A percentile compares a stretch with the other conserved stretches of the same genome.
Conservation (phyloP, 2,888 invertebrate species). For the Protophormia terraenovae region DNA sequence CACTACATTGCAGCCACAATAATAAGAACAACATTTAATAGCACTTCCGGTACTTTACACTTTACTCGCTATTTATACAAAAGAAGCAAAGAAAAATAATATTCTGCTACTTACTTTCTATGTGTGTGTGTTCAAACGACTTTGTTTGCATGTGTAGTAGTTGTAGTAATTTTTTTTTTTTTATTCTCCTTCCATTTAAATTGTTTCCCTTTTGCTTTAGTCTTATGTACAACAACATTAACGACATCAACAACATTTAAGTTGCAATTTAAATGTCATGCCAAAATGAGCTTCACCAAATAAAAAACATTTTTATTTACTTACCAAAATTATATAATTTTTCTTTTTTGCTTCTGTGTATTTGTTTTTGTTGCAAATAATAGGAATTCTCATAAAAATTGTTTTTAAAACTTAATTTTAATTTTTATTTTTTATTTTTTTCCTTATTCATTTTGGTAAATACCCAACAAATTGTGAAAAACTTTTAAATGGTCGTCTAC, state of each 20-base stretch:
- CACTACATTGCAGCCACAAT: neutral
- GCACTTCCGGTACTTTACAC: constrained; percentile 63
- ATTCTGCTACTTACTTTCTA: neutral
- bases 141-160: neutral
- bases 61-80: neutral
- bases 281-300: constrained; percentile 44
- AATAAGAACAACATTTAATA: constrained; percentile 46
- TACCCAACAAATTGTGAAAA: constrained; percentile 25
- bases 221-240: constrained; percentile 46
- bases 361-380: constrained; percentile 14
- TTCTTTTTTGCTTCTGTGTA: neutral
- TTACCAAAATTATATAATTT: neutral
- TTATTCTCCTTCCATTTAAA: constrained; percentile 5
- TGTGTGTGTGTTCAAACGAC: neutral
- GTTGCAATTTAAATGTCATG: constrained; percentile 56
- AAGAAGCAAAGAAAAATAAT: neutral
- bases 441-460: neutral
- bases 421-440: constrained; percentile 19
- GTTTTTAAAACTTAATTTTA: constrained; percentile 40
- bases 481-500: constrained; percentile 12
- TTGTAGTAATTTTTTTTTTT: neutral
- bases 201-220: neutral
- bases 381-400: constrained; percentile 30
- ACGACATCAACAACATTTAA: constrained; percentile 52
- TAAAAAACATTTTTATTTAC: constrained; percentile 45